Percentiles rank a stretch among this genome's conserved stretches.
These are phyloP conservation scores for Seladonia tumulorum DNA, from an alignment of 2,888 invertebrate genomes.

Conservation along the genomic window DNA sequence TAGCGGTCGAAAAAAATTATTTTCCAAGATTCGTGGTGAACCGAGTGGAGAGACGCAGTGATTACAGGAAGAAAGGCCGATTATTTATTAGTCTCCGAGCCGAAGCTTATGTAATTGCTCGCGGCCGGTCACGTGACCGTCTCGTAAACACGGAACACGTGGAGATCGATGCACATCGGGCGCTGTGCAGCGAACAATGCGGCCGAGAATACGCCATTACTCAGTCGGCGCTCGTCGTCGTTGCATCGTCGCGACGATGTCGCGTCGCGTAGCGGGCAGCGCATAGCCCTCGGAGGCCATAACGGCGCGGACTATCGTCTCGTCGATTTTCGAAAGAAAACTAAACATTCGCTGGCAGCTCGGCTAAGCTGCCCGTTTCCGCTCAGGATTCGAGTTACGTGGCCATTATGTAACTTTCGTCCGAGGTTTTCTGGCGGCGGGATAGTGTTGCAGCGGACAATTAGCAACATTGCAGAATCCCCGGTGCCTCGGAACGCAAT, in stretches of 20 bases:
- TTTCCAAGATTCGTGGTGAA: background rate
- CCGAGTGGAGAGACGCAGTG: background rate
- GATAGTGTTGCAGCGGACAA: slow-evolving; percentile 22
- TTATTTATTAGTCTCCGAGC: slow-evolving; percentile 56
- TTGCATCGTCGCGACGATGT: background rate
- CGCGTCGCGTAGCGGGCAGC: background rate
- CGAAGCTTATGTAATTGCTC: slow-evolving; percentile 62
- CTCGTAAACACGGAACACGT: slow-evolving; percentile 54
- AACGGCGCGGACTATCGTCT: slow-evolving; percentile 22
- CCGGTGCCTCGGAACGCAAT: background rate
- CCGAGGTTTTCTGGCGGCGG: background rate
- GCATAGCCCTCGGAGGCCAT: background rate
- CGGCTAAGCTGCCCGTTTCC: slow-evolving; percentile 32
- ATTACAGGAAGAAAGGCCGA: slow-evolving; percentile 51
- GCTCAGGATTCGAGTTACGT: slow-evolving; percentile 41
- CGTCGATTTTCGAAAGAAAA: slow-evolving; percentile 35
- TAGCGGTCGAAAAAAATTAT: background rate
- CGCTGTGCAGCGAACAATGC: slow-evolving; percentile 5
- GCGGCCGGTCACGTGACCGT: slow-evolving; percentile 46
- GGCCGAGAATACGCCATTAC: slow-evolving; percentile 40
- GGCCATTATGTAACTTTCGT: slow-evolving; percentile 30
- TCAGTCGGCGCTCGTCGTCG: slow-evolving; percentile 17
- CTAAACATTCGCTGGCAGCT: slow-evolving; percentile 1
- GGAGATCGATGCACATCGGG: slow-evolving; percentile 30
- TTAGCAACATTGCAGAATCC: slow-evolving; percentile 32